Evolutionary conservation across 2,113 vertebrate genomes (phyloP).

Genomic region (Lepus timidus): DNA sequence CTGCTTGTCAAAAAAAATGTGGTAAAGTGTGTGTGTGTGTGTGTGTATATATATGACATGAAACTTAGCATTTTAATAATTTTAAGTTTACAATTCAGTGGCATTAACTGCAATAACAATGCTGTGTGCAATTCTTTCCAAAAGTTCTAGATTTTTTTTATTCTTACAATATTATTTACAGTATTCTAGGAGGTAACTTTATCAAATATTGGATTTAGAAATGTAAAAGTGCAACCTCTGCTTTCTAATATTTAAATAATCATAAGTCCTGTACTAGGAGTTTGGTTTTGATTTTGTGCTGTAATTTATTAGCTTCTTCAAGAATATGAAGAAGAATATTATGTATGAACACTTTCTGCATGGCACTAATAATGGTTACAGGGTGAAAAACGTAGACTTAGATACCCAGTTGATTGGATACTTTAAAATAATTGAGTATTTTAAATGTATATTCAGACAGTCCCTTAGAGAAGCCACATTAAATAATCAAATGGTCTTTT

Average conservation of each 20-base stretch:
- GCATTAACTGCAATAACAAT: neutral
- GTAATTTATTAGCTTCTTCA: neutral
- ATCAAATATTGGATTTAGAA: neutral
- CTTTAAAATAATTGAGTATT: conserved; percentile 14
- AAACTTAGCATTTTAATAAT: neutral
- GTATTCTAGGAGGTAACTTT: neutral
- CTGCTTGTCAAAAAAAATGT: neutral
- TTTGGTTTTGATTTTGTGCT: neutral
- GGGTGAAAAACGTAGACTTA: neutral
- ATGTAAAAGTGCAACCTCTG: neutral
- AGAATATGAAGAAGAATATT: neutral
- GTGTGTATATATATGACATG: neutral
- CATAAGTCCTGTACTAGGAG: neutral
- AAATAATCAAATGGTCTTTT: neutral
- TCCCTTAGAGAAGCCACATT: neutral
- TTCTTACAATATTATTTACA: conserved; percentile 29
- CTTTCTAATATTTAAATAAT: neutral
- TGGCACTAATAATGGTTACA: neutral
- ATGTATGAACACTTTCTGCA: neutral
- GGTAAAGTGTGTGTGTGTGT: neutral
- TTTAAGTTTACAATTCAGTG: neutral
- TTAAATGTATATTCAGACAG: neutral
- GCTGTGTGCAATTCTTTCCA: neutral
- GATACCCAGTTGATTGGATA: neutral
- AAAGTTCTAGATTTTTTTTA: neutral